Evolutionary conservation across 2,113 vertebrate species (phyloP).

Genomic region (Corydoras sp.): DNA sequence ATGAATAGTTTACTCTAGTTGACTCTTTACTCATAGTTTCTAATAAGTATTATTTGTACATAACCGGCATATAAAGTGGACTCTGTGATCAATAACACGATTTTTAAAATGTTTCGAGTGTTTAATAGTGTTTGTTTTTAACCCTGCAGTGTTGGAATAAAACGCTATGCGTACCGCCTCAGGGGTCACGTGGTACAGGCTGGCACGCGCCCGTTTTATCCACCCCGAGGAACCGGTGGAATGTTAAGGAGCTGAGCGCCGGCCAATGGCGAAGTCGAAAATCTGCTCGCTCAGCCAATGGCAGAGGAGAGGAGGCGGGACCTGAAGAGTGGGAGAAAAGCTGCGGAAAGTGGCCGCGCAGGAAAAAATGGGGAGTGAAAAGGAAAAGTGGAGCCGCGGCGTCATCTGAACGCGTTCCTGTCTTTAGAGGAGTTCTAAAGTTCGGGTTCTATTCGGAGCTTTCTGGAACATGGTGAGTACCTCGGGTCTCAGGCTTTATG

Average conservation of each 20-base stretch:
- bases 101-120: too few species aligned
- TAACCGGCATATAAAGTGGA: too few species aligned
- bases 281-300: slow-evolving; percentile 47
- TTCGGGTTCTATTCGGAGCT: too few species aligned
- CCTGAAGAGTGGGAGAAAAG: slow-evolving; percentile 42
- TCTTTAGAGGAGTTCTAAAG: too few species aligned
- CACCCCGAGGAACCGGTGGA: slow-evolving; percentile 33
- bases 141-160: slow-evolving; percentile 43
- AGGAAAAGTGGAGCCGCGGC: neutral
- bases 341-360: slow-evolving; percentile 33
- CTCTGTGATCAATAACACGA: too few species aligned
- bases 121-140: too few species aligned
- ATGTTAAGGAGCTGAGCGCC: slow-evolving; percentile 41
- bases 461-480: too few species aligned
- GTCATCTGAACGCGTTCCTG: neutral
- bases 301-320: slow-evolving; percentile 13
- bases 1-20: too few species aligned
- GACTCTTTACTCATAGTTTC: too few species aligned
- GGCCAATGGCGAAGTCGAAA: slow-evolving; percentile 48
- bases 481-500: too few species aligned
- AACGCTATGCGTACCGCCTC: slow-evolving; percentile 44
- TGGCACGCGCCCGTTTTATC: slow-evolving; percentile 39
- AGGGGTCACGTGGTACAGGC: slow-evolving; percentile 57
- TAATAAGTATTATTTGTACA: too few species aligned
- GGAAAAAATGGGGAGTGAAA: slow-evolving; percentile 30